Conservation (phyloP, 1,140 invertebrate species). For the Orchesella cincta region DNA sequence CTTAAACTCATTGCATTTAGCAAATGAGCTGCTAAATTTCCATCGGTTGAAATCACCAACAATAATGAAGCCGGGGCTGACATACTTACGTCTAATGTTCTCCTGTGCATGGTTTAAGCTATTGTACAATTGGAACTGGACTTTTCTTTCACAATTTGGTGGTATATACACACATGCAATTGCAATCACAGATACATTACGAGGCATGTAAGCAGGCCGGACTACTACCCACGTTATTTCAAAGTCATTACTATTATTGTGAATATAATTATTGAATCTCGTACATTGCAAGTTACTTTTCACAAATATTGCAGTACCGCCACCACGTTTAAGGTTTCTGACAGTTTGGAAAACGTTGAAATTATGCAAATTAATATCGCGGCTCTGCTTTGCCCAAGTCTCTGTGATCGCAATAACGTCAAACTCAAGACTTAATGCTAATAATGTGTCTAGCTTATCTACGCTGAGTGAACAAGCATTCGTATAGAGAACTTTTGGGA, state of each 20-base stretch:
- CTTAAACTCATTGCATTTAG: neutral
- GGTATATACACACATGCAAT: neutral
- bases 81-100: neutral
- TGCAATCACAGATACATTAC: neutral
- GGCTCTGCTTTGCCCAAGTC: neutral
- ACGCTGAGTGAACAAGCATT: neutral
- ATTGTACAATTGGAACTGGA: neutral
- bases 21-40: neutral
- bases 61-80: neutral
- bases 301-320: neutral
- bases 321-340: neutral
- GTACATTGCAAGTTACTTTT: neutral
- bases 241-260: neutral
- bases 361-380: neutral
- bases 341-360: neutral
- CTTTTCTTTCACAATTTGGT: neutral
- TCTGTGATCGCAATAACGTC: conserved; percentile 1
- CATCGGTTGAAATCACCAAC: neutral
- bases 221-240: neutral
- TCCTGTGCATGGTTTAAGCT: neutral
- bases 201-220: neutral
- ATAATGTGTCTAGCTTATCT: neutral
- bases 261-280: neutral
- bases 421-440: neutral
- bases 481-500: neutral